Conservation (phyloP, 2,888 invertebrate species). For the Hypomecis atomaria region DNA sequence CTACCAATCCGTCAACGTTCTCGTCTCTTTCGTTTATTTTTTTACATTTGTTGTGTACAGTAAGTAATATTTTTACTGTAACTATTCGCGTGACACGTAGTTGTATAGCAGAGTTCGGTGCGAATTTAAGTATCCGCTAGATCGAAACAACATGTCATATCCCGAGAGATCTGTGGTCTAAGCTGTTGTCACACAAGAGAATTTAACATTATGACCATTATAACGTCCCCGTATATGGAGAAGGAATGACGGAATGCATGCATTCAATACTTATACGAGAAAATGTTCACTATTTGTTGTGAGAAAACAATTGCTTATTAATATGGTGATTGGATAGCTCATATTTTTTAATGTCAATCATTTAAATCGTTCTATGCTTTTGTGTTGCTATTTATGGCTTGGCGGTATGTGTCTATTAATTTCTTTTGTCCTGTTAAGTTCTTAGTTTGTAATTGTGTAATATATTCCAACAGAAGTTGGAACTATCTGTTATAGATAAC, state of each 20-base stretch:
- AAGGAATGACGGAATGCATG: constrained; percentile 35
- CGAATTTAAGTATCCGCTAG: too few species aligned
- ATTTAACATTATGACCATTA: constrained; percentile 28
- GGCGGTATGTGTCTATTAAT: not conserved
- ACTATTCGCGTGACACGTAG: too few species aligned
- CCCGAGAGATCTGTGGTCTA: not conserved
- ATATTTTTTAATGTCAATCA: not conserved
- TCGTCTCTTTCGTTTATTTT: too few species aligned
- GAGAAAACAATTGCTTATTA: constrained; percentile 4
- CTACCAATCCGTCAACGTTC: too few species aligned
- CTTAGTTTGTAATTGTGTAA: too few species aligned
- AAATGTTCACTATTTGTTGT: not conserved
- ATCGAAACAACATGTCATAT: too few species aligned
- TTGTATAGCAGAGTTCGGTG: too few species aligned
- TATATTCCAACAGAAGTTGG: too few species aligned
- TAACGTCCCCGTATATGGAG: constrained; percentile 22
- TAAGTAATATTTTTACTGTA: too few species aligned
- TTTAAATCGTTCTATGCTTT: not conserved
- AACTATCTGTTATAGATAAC: too few species aligned
- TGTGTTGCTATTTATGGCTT: not conserved
- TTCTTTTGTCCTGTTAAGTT: too few species aligned
- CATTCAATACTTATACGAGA: constrained; percentile 30
- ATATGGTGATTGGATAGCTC: constrained; percentile 1
- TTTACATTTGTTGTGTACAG: too few species aligned
- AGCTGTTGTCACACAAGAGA: constrained; percentile 29